phyloP scores from a whole-genome alignment of 1,140 invertebrate genomes.

The Tetraneura akinire region DNA sequence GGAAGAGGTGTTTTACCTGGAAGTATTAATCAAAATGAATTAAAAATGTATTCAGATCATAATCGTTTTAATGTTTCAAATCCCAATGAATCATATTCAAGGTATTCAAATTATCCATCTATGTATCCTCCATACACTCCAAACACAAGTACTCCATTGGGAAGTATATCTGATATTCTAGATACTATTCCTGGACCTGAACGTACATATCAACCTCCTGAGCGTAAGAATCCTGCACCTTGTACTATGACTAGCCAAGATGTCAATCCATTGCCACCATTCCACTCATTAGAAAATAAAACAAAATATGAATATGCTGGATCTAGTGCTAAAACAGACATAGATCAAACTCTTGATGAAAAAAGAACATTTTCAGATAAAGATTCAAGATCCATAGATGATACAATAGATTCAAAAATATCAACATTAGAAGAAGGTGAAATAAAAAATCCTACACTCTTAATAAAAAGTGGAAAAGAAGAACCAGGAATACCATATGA shows the following conservation, averaged over 20 bases:
- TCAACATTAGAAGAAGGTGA: conserved; percentile 28
- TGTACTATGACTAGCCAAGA: conserved; percentile 45
- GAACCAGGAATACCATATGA: conserved; percentile 81
- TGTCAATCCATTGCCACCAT: conserved; percentile 35
- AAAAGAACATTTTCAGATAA: conserved; percentile 33
- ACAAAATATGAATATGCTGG: conserved; percentile 30
- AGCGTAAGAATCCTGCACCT: conserved; percentile 36
- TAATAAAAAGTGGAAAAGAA: conserved; percentile 62
- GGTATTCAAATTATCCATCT: conserved; percentile 37
- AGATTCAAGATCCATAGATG: conserved; percentile 27
- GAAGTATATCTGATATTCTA: conserved; percentile 44
- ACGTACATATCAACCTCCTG: conserved; percentile 24
- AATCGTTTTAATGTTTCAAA: conserved; percentile 38
- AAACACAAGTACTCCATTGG: conserved; percentile 31
- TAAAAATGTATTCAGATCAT: conserved; percentile 29
- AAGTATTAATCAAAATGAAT: conserved; percentile 1
- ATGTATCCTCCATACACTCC: conserved; percentile 30
- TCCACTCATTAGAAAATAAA: conserved; percentile 42
- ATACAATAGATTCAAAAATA: conserved; percentile 19
- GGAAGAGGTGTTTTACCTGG: conserved; percentile 35
- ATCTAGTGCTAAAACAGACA: not conserved
- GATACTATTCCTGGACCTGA: conserved; percentile 41
- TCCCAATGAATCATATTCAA: conserved; percentile 24
- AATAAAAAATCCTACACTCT: conserved; percentile 42
- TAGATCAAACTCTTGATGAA: conserved; percentile 15